Conservation (phyloP, 2,888 invertebrate species). For the Aleiodes alternator region DNA sequence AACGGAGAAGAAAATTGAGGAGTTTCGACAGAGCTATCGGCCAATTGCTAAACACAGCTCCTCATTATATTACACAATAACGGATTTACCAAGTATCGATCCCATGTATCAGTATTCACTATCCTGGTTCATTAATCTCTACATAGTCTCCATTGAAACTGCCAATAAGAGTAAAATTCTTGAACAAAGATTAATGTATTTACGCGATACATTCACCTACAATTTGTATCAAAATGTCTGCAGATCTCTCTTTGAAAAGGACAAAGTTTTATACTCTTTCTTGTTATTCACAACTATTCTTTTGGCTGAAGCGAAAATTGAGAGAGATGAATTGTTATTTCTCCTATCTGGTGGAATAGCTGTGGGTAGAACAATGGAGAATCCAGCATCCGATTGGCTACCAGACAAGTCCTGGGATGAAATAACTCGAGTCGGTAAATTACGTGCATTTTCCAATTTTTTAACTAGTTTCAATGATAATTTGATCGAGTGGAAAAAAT, state of each 20-base stretch:
- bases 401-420: slow-evolving; percentile 87
- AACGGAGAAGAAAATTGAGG: slow-evolving; percentile 87
- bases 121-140: slow-evolving; percentile 90
- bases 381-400: slow-evolving; percentile 83
- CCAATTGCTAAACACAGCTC: slow-evolving; percentile 89
- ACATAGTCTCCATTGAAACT: slow-evolving; percentile 85
- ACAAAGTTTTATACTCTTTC: slow-evolving; percentile 83
- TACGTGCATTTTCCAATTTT: slow-evolving; percentile 78
- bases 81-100: slow-evolving; percentile 89
- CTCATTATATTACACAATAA: slow-evolving; percentile 88
- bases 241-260: slow-evolving; percentile 90
- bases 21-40: slow-evolving; percentile 84
- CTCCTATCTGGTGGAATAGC: slow-evolving; percentile 87
- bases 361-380: slow-evolving; percentile 80
- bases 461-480: slow-evolving; percentile 78
- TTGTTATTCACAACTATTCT: slow-evolving; percentile 85
- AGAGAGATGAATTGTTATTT: slow-evolving; percentile 81
- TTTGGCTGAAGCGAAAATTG: slow-evolving; percentile 79
- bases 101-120: slow-evolving; percentile 94
- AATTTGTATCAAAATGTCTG: slow-evolving; percentile 89
- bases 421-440: slow-evolving; percentile 81
- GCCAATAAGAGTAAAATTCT: slow-evolving; percentile 84
- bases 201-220: slow-evolving; percentile 86
- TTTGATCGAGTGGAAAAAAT: slow-evolving; percentile 79
- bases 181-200: slow-evolving; percentile 82